Evolutionary conservation across 1,140 invertebrate genomes (phyloP).

Genomic region (Procambarus clarkii): DNA sequence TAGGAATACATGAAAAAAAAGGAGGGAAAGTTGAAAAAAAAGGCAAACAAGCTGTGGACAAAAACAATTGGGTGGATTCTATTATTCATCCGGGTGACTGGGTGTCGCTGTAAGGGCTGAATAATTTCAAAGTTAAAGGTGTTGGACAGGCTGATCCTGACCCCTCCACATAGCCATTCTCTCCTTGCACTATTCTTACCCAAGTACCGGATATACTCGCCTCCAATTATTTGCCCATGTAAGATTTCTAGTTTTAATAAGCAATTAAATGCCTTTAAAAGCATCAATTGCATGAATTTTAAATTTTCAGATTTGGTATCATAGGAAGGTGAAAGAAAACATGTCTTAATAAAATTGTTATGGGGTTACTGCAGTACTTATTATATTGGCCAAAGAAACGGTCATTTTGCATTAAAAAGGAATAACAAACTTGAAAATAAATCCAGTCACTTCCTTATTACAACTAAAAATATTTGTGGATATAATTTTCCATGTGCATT

Average conservation of each 20-base stretch:
- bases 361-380: no score
- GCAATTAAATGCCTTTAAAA: background rate
- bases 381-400: no score
- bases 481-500: no score
- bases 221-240: background rate
- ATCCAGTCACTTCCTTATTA: no score
- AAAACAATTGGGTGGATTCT: background rate
- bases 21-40: background rate
- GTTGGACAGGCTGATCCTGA: background rate
- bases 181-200: background rate
- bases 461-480: no score
- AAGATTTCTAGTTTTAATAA: background rate
- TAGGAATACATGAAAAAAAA: no score
- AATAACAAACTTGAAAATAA: no score
- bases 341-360: no score
- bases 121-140: slow-evolving; percentile 10
- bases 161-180: background rate
- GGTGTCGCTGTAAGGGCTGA: background rate
- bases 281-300: no score
- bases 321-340: no score
- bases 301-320: no score
- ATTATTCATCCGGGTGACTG: background rate
- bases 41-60: background rate
- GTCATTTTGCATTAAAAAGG: no score
- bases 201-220: background rate